Percentiles rank a stretch among this genome's conserved stretches.
Conservation (phyloP, 2,797 vertebrate genomes). For the Leucoraja ocellata region DNA sequence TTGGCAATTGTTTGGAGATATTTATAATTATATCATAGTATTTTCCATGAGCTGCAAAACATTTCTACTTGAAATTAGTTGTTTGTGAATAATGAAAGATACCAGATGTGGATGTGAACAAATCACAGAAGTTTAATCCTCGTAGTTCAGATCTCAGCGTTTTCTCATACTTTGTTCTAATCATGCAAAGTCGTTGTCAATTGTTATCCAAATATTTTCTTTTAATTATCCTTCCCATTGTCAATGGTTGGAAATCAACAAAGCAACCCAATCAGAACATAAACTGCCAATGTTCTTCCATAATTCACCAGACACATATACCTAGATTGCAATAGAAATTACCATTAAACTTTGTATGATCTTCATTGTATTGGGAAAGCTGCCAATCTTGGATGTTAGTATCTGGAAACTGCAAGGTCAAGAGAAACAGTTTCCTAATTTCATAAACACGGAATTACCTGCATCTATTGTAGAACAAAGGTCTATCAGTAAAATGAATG, state of each 20-base stretch:
- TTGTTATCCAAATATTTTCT: neutral
- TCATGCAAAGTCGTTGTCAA: neutral
- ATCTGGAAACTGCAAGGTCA: neutral
- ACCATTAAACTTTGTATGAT: neutral
- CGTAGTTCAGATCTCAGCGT: neutral
- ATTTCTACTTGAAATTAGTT: constrained; percentile 4
- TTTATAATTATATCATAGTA: neutral
- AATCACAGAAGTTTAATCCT: neutral
- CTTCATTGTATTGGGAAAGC: neutral
- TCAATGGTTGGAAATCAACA: neutral
- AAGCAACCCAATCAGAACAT: neutral
- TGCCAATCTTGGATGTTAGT: neutral
- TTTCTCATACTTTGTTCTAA: neutral
- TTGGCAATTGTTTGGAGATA: neutral
- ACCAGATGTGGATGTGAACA: neutral
- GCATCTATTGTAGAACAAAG: neutral
- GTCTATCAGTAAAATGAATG: no score
- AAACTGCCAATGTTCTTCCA: neutral
- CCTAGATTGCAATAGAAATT: neutral
- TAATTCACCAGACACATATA: neutral
- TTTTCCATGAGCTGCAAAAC: neutral
- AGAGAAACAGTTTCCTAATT: neutral
- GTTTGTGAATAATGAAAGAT: neutral
- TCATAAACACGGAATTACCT: neutral
- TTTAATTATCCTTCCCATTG: neutral